These are phyloP conservation scores for Chrysopilus asiliformis DNA, from an alignment of 2,888 invertebrate genomes.

Conservation along the genomic window DNA sequence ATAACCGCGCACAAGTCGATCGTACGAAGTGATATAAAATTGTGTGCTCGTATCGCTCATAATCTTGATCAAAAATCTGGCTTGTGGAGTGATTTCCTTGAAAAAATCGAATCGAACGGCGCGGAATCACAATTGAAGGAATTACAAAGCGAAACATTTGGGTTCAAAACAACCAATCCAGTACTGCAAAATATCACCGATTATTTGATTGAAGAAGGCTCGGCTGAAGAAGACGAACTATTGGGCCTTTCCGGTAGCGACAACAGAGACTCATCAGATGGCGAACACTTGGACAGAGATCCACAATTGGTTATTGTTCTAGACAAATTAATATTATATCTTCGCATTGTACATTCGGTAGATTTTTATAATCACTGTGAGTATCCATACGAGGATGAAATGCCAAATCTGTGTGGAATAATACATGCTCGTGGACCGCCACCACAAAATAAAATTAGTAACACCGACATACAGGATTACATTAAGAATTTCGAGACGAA, in stretches of 20 bases:
- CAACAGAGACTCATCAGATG: constrained; percentile 37
- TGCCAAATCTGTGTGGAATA: constrained; percentile 98
- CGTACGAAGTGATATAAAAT: constrained; percentile 79
- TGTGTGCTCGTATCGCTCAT: constrained; percentile 83
- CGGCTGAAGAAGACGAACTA: constrained; percentile 93
- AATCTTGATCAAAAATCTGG: constrained; percentile 74
- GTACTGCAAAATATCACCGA: constrained; percentile 94
- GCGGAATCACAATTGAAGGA: constrained; percentile 13
- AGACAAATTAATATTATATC: constrained; percentile 75
- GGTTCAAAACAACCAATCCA: constrained; percentile 76
- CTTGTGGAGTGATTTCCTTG: constrained; percentile 52
- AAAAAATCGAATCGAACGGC: constrained; percentile 10
- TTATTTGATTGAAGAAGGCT: constrained; percentile 94
- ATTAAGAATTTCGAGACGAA: constrained; percentile 76
- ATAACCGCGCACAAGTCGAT: constrained; percentile 80
- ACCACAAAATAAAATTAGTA: constrained; percentile 60
- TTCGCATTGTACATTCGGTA: constrained; percentile 93
- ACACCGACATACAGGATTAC: constrained; percentile 46
- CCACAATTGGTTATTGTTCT: constrained; percentile 56
- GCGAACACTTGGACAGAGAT: constrained; percentile 53
- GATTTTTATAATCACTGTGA: constrained; percentile 99
- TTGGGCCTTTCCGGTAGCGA: constrained; percentile 48
- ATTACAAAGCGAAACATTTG: constrained; percentile 36
- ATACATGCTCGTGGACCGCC: constrained; percentile 90
- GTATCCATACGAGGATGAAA: constrained; percentile 98